phyloP scores from a whole-genome alignment of 2,113 vertebrate genomes.

The Equus przewalskii region DNA sequence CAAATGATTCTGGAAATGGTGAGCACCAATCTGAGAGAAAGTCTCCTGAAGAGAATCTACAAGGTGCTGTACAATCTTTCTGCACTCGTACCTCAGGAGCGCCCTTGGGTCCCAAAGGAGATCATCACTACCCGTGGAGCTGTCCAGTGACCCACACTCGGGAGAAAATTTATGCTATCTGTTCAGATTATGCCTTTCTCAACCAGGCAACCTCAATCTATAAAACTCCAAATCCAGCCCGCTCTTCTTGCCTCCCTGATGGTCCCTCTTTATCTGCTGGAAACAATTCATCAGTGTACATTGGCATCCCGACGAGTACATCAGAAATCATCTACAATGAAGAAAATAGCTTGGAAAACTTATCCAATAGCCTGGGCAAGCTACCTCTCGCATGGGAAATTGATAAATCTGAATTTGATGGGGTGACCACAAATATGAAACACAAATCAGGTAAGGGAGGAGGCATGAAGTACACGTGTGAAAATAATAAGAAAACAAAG shows the following conservation, averaged over 20 bases:
- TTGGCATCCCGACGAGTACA: conserved; percentile 84
- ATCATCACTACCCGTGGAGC: conserved; percentile 95
- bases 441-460: conserved; percentile 92
- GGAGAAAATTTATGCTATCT: conserved; percentile 98
- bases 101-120: conserved; percentile 90
- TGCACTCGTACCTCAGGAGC: conserved; percentile 86
- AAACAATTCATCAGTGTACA: conserved; percentile 86
- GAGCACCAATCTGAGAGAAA: conserved; percentile 86
- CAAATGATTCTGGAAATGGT: conserved; percentile 88
- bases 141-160: conserved; percentile 97
- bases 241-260: conserved; percentile 86
- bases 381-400: conserved; percentile 98
- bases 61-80: conserved; percentile 86
- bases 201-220: conserved; percentile 95
- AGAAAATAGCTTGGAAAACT: conserved; percentile 91
- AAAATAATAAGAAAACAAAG: neutral
- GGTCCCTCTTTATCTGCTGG: conserved; percentile 85
- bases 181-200: conserved; percentile 97
- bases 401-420: conserved; percentile 96
- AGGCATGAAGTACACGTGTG: neutral
- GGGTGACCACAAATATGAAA: conserved; percentile 90
- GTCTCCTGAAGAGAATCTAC: conserved; percentile 84
- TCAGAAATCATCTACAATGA: conserved; percentile 89
- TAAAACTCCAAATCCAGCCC: conserved; percentile 89
- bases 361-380: conserved; percentile 89